Evolutionary conservation across 1,140 invertebrate genomes (phyloP), one percentile per base, ranked within the genome.

Genomic region (Nymphalis io): DNA sequence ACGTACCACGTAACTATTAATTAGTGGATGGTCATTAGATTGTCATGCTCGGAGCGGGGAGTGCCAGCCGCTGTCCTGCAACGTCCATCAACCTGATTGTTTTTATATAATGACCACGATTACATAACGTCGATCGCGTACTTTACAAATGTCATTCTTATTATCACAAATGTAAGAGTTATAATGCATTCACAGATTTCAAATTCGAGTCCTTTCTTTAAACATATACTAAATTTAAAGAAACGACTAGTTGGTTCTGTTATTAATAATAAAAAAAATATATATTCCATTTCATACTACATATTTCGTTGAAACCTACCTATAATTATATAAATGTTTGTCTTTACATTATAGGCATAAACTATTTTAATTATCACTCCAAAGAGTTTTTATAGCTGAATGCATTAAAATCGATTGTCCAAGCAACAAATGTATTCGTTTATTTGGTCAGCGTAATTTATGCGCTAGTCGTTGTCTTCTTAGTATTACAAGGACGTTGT

Each of bases 1-100:
- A 82, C 73, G 75, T 79, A 79, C 68, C 72, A 82, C 73, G 75
- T 79, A 79, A 66, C 72, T 84, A 84, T 82, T 82, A 83, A 86
- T 86, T 84, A 83, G 75, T 71, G 70, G 74, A 66, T 64, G 72
- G 75, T 78, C 75, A 81, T 82, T 83, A 74, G 42, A 58, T 64
- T 57, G 68, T 71, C 70, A 67, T 67, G 70, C 42, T 62, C 48
- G 62, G 51, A 53, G 38, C 61, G 55, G 42, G 63, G 48, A 60
- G 70, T 61, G 51, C 51, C 51, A 15, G 46, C 20, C 51, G 21
- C 51, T 20, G 57, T 68, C 66, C 42, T 63, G 60, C 60, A 18
- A 63, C 42, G 39, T 61, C 67, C 67, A 61, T 61, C 67, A 62
- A 39, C 21, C 58, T 59, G 68, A 70, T 63, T 70, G 68, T 67